Percentiles rank a stretch among this genome's conserved stretches.
phyloP scores from a whole-genome alignment of 2,888 invertebrate genomes.

The Molanna angustata region DNA sequence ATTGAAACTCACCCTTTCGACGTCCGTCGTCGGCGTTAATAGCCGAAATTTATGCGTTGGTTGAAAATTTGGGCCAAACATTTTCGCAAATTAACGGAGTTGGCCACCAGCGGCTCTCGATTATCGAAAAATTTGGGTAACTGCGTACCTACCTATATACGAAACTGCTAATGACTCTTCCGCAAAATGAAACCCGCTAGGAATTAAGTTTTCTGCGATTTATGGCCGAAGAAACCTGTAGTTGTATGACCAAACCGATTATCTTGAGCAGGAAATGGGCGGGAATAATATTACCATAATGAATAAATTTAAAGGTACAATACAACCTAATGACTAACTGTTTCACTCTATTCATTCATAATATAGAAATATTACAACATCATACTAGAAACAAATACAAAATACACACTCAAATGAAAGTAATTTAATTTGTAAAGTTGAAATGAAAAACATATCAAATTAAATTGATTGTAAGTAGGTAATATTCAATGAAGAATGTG shows the following conservation, averaged over 20 bases:
- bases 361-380: too few relatives aligned
- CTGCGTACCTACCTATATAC: too few relatives aligned
- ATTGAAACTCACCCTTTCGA: too few relatives aligned
- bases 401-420: background rate
- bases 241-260: constrained; percentile 30
- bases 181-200: constrained; percentile 10
- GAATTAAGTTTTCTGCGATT: constrained; percentile 24
- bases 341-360: constrained; percentile 12
- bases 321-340: constrained; percentile 22
- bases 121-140: background rate
- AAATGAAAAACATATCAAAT: too few relatives aligned
- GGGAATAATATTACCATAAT: constrained; percentile 30
- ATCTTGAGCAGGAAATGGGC: constrained; percentile 31
- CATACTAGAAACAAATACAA: too few relatives aligned
- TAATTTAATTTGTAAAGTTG: background rate
- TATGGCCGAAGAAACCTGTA: constrained; percentile 21
- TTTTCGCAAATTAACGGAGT: constrained; percentile 1
- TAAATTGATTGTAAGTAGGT: too few relatives aligned
- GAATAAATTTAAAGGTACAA: constrained; percentile 29
- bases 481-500: too few relatives aligned
- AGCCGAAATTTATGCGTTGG: too few relatives aligned
- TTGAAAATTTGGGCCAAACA: constrained; percentile 7
- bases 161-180: constrained; percentile 18
- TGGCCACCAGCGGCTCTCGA: background rate
- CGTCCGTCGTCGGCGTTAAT: too few relatives aligned